phyloP scores from a whole-genome alignment of 2,113 vertebrate species.

The Callithrix jacchus region DNA sequence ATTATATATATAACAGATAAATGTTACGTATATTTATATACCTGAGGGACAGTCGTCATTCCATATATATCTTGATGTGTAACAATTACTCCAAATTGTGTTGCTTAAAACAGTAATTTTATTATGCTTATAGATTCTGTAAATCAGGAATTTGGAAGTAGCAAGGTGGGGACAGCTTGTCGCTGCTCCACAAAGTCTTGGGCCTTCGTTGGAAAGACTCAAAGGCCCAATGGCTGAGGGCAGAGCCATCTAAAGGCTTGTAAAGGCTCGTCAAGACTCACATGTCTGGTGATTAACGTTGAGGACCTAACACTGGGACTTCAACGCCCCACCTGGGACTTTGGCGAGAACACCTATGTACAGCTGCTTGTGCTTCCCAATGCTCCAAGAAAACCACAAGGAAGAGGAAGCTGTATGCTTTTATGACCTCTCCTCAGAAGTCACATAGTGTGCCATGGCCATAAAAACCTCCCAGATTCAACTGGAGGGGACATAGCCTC shows the following conservation, averaged over 20 bases:
- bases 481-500: not conserved
- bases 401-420: not conserved
- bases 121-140: not conserved
- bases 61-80: not conserved
- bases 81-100: not conserved
- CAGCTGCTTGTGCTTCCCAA: not conserved
- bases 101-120: not conserved
- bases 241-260: not conserved
- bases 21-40: not conserved
- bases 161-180: not conserved
- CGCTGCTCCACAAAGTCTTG: not conserved
- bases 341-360: not conserved
- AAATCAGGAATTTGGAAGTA: not conserved
- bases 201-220: not conserved
- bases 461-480: not conserved
- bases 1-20: no score
- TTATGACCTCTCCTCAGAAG: not conserved
- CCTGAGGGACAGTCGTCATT: constrained; percentile 23
- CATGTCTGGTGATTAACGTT: not conserved
- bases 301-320: not conserved
- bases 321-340: not conserved
- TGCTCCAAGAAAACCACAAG: not conserved
- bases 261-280: not conserved
- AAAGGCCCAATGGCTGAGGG: not conserved
- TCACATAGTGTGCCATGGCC: not conserved